A percentile compares a stretch with the other conserved stretches of the same genome.
Evolutionary conservation across 37 sponge, comb jelly and placozoan species (phyloP).

Genomic region (Spongilla lacustris): DNA sequence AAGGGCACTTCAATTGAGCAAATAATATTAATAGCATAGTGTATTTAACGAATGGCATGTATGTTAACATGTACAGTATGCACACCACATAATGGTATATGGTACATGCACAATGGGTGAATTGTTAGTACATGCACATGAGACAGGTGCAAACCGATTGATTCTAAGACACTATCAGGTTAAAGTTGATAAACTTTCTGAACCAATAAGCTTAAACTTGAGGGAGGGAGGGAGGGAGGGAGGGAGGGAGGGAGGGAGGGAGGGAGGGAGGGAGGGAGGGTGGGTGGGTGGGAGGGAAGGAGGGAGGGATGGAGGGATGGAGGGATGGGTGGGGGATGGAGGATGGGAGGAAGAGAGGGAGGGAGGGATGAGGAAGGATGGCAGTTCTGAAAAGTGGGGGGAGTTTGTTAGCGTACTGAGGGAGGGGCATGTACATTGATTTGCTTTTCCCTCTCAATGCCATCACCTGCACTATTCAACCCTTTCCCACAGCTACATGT

Average conservation of each 20-base stretch:
- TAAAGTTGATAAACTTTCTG: too few relatives aligned
- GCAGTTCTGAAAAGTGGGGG: not conserved
- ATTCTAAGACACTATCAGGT: too few relatives aligned
- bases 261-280: not conserved
- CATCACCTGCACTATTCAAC: not conserved
- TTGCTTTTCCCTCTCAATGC: not conserved
- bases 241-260: not conserved
- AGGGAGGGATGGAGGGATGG: not conserved
- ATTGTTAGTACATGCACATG: too few relatives aligned
- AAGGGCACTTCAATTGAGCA: too few relatives aligned
- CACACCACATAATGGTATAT: too few relatives aligned
- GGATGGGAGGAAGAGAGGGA: not conserved
- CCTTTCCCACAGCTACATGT: constrained; percentile 34
- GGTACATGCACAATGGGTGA: too few relatives aligned
- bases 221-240: not conserved
- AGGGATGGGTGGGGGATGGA: not conserved
- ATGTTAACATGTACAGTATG: too few relatives aligned
- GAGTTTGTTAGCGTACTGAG: not conserved
- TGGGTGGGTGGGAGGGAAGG: not conserved
- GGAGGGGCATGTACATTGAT: not conserved
- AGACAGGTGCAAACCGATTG: too few relatives aligned
- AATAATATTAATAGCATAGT: too few relatives aligned
- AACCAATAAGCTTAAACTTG: too few relatives aligned
- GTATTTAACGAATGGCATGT: too few relatives aligned
- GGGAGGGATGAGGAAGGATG: not conserved